Evolutionary conservation across 2,797 vertebrate genomes (phyloP).

Genomic region (Phataginus tetradactyla): DNA sequence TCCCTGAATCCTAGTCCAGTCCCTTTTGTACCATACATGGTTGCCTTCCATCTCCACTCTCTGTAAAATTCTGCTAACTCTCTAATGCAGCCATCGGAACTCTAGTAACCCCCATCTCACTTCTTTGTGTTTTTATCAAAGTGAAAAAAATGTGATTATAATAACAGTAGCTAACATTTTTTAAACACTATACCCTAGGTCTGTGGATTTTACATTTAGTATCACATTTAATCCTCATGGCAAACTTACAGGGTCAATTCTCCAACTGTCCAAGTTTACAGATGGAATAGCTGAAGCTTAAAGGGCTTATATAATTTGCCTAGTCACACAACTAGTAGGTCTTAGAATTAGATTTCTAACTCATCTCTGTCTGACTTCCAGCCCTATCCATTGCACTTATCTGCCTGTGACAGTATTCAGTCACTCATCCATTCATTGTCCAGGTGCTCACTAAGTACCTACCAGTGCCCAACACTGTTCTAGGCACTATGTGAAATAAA

Average conservation of each 20-base stretch:
- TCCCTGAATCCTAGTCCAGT: not conserved
- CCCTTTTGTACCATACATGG: not conserved
- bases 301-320: constrained; percentile 24
- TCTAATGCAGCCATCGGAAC: not conserved
- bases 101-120: not conserved
- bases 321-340: not conserved
- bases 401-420: not conserved
- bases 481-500: not conserved
- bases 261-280: constrained; percentile 14
- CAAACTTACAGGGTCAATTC: constrained; percentile 1
- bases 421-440: constrained; percentile 3
- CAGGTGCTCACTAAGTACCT: not conserved
- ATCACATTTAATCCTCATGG: not conserved
- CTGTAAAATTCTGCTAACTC: constrained; percentile 35
- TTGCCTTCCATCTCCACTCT: not conserved
- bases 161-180: constrained; percentile 7
- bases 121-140: not conserved
- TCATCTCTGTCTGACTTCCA: not conserved
- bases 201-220: constrained; percentile 27
- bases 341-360: constrained; percentile 23
- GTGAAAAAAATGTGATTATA: not conserved
- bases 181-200: constrained; percentile 7
- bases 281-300: not conserved
- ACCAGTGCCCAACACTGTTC: not conserved
- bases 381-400: not conserved